Conservation (phyloP, 2,113 vertebrate genomes). For the Asarcornis scutulata region DNA sequence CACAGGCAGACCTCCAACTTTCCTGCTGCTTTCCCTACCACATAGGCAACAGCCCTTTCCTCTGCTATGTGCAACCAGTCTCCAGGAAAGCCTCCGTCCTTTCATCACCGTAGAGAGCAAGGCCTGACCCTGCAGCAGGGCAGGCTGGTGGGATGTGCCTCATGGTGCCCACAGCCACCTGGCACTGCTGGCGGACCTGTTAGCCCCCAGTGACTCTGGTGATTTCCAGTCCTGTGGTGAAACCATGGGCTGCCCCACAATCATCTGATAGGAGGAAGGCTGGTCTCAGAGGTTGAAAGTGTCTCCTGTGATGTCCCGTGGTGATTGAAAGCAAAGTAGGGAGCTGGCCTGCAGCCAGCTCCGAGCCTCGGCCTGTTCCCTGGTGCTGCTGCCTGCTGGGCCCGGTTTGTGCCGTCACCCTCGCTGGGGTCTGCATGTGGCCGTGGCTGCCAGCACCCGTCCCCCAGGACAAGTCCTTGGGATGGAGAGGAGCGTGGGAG, state of each 20-base stretch:
- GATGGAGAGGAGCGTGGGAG: rapidly evolving
- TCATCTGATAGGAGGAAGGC: neutral
- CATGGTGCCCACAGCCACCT: neutral
- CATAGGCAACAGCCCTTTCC: neutral
- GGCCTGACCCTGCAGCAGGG: neutral
- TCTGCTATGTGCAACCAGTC: neutral
- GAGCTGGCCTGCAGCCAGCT: neutral
- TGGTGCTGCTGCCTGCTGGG: rapidly evolving
- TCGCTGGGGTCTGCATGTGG: neutral
- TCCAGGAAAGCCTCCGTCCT: neutral
- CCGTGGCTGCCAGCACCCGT: rapidly evolving
- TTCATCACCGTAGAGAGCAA: neutral
- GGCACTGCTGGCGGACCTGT: neutral
- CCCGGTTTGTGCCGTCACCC: neutral
- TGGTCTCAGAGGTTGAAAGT: neutral
- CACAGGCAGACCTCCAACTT: neutral
- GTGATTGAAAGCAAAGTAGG: rapidly evolving
- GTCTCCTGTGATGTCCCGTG: neutral
- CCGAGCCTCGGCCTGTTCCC: neutral
- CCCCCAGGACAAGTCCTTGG: neutral
- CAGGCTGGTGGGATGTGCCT: neutral
- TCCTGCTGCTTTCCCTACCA: neutral
- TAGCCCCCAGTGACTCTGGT: neutral
- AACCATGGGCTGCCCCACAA: neutral
- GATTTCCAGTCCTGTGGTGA: neutral